These are phyloP conservation scores for Drosophila bifasciata DNA, from an alignment of 1,140 invertebrate species.

Conservation along the genomic window DNA sequence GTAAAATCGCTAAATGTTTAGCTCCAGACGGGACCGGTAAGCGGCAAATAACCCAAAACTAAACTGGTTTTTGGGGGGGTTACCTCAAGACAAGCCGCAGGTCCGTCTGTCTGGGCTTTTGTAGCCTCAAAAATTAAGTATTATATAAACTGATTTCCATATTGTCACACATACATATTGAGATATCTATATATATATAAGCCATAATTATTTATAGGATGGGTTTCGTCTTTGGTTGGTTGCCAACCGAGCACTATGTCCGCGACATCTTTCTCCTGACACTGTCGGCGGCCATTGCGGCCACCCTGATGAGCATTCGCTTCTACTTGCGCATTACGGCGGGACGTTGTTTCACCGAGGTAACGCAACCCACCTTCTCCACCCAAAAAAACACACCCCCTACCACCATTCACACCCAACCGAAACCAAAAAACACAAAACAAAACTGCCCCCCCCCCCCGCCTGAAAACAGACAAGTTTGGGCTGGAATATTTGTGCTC, in stretches of 20 bases:
- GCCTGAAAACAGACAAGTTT: slow-evolving; percentile 22
- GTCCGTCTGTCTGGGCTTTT: slow-evolving; percentile 20
- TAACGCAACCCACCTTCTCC: slow-evolving; percentile 38
- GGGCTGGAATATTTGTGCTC: slow-evolving; percentile 10
- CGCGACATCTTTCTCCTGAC: slow-evolving; percentile 71
- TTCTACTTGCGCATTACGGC: slow-evolving; percentile 82
- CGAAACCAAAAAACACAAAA: slow-evolving; percentile 17
- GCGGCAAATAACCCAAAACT: slow-evolving; percentile 25
- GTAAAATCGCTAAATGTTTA: slow-evolving; percentile 19
- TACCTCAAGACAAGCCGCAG: slow-evolving; percentile 20
- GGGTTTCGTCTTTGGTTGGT: slow-evolving; percentile 75
- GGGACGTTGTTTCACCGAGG: slow-evolving; percentile 80
- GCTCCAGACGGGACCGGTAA: slow-evolving; percentile 24
- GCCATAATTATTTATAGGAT: slow-evolving; percentile 71
- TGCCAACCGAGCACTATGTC: slow-evolving; percentile 76
- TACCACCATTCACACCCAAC: background rate
- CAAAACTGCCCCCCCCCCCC: background rate
- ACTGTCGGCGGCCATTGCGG: slow-evolving; percentile 63
- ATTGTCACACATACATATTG: slow-evolving; percentile 20
- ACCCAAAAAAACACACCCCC: background rate
- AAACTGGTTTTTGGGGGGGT: slow-evolving; percentile 59
- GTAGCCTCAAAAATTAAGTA: slow-evolving; percentile 7
- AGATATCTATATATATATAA: slow-evolving; percentile 25
- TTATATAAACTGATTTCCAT: slow-evolving; percentile 76
- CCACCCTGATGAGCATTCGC: slow-evolving; percentile 77